A percentile compares a stretch with the other conserved stretches of the same genome.
phyloP scores from a whole-genome alignment of 2,113 vertebrate species.

The Oryzias melastigma region DNA sequence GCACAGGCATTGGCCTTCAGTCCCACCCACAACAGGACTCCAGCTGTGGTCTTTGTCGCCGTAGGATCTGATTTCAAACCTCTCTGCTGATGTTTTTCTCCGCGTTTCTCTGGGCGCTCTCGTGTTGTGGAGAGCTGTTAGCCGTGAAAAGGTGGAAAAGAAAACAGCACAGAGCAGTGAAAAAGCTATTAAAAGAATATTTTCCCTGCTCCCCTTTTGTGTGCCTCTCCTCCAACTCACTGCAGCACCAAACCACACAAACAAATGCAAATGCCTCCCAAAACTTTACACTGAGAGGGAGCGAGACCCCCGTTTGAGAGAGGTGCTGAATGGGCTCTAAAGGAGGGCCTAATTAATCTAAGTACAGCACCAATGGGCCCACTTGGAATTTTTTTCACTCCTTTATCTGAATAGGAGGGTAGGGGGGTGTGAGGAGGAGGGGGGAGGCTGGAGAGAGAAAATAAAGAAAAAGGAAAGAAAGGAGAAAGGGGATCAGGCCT shows the following conservation, averaged over 20 bases:
- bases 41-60: conserved; percentile 24
- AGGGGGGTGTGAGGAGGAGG: neutral
- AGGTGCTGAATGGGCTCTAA: conserved; percentile 87
- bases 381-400: conserved; percentile 83
- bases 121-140: conserved; percentile 53
- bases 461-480: conserved; percentile 49
- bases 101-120: conserved; percentile 36
- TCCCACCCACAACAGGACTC: neutral
- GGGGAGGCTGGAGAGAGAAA: conserved; percentile 12
- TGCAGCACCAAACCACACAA: conserved; percentile 81
- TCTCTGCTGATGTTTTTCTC: conserved; percentile 36
- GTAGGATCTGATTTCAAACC: conserved; percentile 46
- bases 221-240: conserved; percentile 53
- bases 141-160: conserved; percentile 53
- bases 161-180: conserved; percentile 68
- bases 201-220: conserved; percentile 72
- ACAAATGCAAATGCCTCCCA: conserved; percentile 94
- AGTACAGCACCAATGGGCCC: conserved; percentile 87
- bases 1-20: conserved; percentile 4
- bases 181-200: conserved; percentile 79
- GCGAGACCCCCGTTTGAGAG: conserved; percentile 78
- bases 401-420: conserved; percentile 74
- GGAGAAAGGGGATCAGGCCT: conserved; percentile 77
- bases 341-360: conserved; percentile 91
- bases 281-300: conserved; percentile 84